Evolutionary conservation across 2,113 vertebrate species (phyloP), one percentile per base, ranked within the genome.

Genomic region (Hirundichthys speculiger): DNA sequence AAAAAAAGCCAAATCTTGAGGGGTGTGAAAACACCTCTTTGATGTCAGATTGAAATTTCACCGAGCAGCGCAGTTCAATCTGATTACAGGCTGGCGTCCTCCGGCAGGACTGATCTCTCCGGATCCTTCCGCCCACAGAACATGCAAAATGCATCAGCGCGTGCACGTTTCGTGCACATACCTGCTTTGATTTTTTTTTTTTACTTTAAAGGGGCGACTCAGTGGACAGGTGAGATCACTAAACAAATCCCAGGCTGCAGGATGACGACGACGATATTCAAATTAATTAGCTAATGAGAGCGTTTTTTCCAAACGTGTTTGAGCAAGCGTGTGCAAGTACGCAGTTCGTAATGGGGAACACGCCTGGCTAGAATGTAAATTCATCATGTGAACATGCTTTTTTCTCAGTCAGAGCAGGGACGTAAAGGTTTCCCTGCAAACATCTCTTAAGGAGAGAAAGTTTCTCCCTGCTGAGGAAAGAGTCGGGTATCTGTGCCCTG

Each of bases 11-110:
- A 83, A 80, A 78, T 80, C 62, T 83, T 9, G 53, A 70, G 59
- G 65, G 69, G 64, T 83, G 77, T 81, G 74, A 80, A 88, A 77
- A 82, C 72, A 60, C 60, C 77, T 78, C 71, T 84, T 83, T 80
- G 74, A 83, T 83, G 81, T 84, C 81, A 72, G 49, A 70, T n/a
- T 68, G 70, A 86, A 82, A 80, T 82, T 85, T 83, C 59, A 65
- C 38, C 71, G 69, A 86, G 55, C 77, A 49, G 69, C 63, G 25
- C 25, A 61, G 77, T 46, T 51, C 64, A 83, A 75, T 79, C 70
- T 84, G 83, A 82, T 82, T 42, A 54, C 80, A 79, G 70, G 59
- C 75, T 77, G 83, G 68, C 74, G 24, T 85, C 82, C 72, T 72
- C 69, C 76, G 74, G 66, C 80, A 83, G 77, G n/a, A 24, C 69